A percentile compares a stretch with the other conserved stretches of the same genome.
phyloP scores from a whole-genome alignment of 2,888 invertebrate species.

The Nineta flava region DNA sequence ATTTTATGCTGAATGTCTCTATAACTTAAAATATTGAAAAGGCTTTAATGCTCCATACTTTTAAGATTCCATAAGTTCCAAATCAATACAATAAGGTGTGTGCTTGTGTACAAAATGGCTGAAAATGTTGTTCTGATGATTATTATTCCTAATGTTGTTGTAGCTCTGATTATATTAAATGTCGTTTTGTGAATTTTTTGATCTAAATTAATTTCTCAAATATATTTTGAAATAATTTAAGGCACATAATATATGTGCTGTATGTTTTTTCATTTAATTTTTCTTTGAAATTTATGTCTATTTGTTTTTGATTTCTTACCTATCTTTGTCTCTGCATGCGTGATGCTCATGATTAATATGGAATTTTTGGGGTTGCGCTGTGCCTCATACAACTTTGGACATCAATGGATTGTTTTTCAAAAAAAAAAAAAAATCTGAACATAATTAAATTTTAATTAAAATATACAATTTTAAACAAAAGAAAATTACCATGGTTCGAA shows the following conservation, averaged over 20 bases:
- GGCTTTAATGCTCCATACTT: too few species aligned
- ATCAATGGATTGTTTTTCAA: too few species aligned
- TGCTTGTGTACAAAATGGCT: background rate
- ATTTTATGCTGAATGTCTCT: too few species aligned
- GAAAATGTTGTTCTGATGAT: background rate
- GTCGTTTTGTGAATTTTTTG: constrained; percentile 1
- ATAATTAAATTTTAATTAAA: too few species aligned
- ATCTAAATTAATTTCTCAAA: too few species aligned
- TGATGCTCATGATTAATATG: background rate
- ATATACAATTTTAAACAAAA: constrained; percentile 33
- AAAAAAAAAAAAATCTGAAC: too few species aligned
- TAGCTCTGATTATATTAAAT: constrained; percentile 8
- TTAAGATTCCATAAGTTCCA: too few species aligned
- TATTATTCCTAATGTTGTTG: background rate
- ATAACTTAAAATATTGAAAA: too few species aligned
- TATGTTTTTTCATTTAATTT: constrained; percentile 11
- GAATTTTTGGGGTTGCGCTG: too few species aligned
- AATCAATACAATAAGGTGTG: too few species aligned
- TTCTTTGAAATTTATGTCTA: constrained; percentile 37
- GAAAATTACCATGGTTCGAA: constrained; percentile 95
- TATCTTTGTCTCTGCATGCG: constrained; percentile 40
- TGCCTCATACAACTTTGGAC: too few species aligned
- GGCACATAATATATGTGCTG: background rate
- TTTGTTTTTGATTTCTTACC: constrained; percentile 36
- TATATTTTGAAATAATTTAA: background rate